A percentile compares a stretch with the other conserved stretches of the same genome.
phyloP scores from a whole-genome alignment of 2,888 invertebrate genomes.

The Falcaria lacertinaria region DNA sequence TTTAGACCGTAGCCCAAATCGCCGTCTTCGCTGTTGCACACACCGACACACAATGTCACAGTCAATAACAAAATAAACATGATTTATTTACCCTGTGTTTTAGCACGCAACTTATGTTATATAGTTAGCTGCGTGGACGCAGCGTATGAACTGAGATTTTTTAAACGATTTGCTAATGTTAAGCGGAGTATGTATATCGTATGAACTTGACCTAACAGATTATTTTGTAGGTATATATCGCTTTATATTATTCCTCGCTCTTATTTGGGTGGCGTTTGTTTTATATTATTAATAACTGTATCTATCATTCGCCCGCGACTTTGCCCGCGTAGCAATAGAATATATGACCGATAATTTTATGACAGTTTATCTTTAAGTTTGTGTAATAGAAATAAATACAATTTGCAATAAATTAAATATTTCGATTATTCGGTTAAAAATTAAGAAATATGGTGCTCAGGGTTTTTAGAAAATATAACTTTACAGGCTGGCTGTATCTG shows the following conservation, averaged over 20 bases:
- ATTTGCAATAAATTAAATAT: too few species aligned
- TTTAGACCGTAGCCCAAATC: constrained; percentile 60
- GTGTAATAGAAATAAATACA: too few species aligned
- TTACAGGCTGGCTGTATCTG: too few species aligned
- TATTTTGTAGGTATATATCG: constrained; percentile 39
- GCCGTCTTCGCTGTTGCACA: constrained; percentile 48
- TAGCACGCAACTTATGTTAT: constrained; percentile 11
- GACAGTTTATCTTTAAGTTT: too few species aligned
- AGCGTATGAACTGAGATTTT: constrained; percentile 58
- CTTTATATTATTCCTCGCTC: constrained; percentile 6
- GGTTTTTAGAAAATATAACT: too few species aligned
- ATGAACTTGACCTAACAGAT: constrained; percentile 74
- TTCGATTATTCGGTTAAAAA: too few species aligned
- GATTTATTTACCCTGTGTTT: background rate
- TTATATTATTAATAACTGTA: background rate
- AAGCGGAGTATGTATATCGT: constrained; percentile 38
- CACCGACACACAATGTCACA: constrained; percentile 36
- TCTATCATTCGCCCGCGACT: background rate
- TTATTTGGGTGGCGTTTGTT: background rate
- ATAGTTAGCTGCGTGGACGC: constrained; percentile 37
- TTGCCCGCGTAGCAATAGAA: too few species aligned
- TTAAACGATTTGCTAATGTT: constrained; percentile 69
- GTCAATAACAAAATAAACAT: constrained; percentile 37
- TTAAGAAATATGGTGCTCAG: too few species aligned
- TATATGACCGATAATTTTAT: too few species aligned